Conservation (phyloP, 2,797 vertebrate species). For the Coranthus polyacanthus region DNA sequence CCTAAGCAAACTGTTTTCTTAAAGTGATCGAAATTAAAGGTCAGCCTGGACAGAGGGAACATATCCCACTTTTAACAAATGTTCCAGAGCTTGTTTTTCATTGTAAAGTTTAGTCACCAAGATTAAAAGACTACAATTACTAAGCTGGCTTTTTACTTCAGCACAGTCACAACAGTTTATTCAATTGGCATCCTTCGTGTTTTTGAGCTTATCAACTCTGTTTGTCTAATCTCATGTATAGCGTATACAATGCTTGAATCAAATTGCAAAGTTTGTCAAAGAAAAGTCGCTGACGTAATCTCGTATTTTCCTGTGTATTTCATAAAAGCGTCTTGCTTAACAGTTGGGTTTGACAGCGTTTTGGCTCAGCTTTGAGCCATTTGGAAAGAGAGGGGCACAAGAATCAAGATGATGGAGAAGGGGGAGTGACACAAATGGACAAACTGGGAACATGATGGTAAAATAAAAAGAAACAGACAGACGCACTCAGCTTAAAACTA, state of each 20-base stretch:
- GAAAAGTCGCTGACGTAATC: slow-evolving; percentile 48
- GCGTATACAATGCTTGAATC: slow-evolving; percentile 52
- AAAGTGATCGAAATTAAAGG: slow-evolving; percentile 26
- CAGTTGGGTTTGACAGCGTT: slow-evolving; percentile 35
- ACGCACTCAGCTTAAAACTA: background rate
- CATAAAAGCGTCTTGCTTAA: slow-evolving; percentile 29
- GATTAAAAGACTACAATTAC: slow-evolving; percentile 27
- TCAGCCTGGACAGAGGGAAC: slow-evolving; percentile 28
- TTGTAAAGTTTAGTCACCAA: slow-evolving; percentile 21
- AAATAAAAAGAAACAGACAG: slow-evolving; percentile 21
- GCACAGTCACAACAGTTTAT: slow-evolving; percentile 65
- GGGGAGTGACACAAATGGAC: slow-evolving; percentile 19
- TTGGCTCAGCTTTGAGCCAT: slow-evolving; percentile 44
- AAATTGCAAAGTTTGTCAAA: slow-evolving; percentile 23
- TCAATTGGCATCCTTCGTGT: slow-evolving; percentile 31
- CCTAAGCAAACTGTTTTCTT: slow-evolving; percentile 51
- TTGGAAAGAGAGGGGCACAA: slow-evolving; percentile 49
- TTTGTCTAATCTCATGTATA: slow-evolving; percentile 53
- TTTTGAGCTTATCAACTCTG: slow-evolving; percentile 44
- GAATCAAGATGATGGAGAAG: slow-evolving; percentile 16
- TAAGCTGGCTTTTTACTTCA: slow-evolving; percentile 29
- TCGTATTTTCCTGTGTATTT: slow-evolving; percentile 36
- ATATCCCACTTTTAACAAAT: slow-evolving; percentile 21
- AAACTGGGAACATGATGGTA: background rate
- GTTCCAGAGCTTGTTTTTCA: slow-evolving; percentile 15